These are phyloP conservation scores for Hirudo medicinalis DNA, from an alignment of 1,140 invertebrate species.

Conservation along the genomic window DNA sequence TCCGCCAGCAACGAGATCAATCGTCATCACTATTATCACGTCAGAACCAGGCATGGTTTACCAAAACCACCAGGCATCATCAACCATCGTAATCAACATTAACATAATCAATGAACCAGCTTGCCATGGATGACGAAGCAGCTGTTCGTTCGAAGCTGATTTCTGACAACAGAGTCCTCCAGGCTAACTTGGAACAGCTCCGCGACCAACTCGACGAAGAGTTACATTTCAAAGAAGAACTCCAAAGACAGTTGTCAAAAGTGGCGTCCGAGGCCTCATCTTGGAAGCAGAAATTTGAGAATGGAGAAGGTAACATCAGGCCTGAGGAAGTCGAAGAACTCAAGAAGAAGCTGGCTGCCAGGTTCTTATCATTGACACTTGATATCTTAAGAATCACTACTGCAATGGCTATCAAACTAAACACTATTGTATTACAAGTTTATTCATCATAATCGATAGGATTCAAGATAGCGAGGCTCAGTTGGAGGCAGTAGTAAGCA, in stretches of 20 bases:
- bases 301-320: slow-evolving; percentile 74
- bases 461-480: slow-evolving; percentile 80
- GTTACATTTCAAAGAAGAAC: slow-evolving; percentile 51
- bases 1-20: too few species aligned
- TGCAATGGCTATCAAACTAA: slow-evolving; percentile 62
- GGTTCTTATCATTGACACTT: slow-evolving; percentile 88
- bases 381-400: too few species aligned
- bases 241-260: slow-evolving; percentile 89
- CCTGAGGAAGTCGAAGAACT: slow-evolving; percentile 96
- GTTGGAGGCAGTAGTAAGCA: slow-evolving; percentile 45
- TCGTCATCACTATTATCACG: too few species aligned
- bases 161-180: slow-evolving; percentile 34
- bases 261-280: slow-evolving; percentile 61
- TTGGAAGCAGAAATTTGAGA: slow-evolving; percentile 33
- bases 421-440: not conserved
- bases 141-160: slow-evolving; percentile 12
- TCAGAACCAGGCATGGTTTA: too few species aligned
- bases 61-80: too few species aligned
- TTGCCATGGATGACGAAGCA: slow-evolving; percentile 14
- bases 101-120: too few species aligned
- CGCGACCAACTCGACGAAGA: slow-evolving; percentile 90
- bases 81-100: too few species aligned
- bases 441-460: slow-evolving; percentile 43
- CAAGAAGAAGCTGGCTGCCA: slow-evolving; percentile 86
- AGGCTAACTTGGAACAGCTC: slow-evolving; percentile 91